phyloP scores from a whole-genome alignment of 2,113 vertebrate species.

The Gasterosteus aculeatus region DNA sequence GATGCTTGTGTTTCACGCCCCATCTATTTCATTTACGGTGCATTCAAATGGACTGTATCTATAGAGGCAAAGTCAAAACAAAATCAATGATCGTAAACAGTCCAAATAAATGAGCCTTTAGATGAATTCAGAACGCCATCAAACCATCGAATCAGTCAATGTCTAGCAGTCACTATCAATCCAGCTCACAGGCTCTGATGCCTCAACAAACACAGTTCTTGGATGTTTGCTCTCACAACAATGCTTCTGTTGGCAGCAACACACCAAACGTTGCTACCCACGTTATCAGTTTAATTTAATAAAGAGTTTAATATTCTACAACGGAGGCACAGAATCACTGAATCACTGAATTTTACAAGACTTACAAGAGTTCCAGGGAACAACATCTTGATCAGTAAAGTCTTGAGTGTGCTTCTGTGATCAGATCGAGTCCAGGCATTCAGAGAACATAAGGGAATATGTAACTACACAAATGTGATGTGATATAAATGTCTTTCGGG shows the following conservation, averaged over 20 bases:
- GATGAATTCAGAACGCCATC: conserved; percentile 19
- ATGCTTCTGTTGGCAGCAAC: background rate
- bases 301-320: background rate
- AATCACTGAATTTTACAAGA: background rate
- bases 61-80: conserved; percentile 22
- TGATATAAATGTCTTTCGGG: background rate
- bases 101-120: conserved; percentile 38
- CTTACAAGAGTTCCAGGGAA: background rate
- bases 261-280: background rate
- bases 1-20: conserved; percentile 3
- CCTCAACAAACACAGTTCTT: background rate
- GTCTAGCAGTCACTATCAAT: conserved; percentile 5
- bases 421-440: background rate
- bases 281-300: background rate
- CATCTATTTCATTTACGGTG: conserved; percentile 44
- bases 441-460: conserved; percentile 1
- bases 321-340: background rate
- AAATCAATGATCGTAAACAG: conserved; percentile 64
- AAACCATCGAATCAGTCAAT: conserved; percentile 2
- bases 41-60: conserved; percentile 45
- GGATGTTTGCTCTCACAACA: background rate
- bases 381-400: conserved; percentile 1
- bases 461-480: background rate
- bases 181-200: conserved; percentile 3
- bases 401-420: background rate